Base-by-base conservation (phyloP, 2,797 vertebrate species). In the Typhlichthys subterraneus region DNA sequence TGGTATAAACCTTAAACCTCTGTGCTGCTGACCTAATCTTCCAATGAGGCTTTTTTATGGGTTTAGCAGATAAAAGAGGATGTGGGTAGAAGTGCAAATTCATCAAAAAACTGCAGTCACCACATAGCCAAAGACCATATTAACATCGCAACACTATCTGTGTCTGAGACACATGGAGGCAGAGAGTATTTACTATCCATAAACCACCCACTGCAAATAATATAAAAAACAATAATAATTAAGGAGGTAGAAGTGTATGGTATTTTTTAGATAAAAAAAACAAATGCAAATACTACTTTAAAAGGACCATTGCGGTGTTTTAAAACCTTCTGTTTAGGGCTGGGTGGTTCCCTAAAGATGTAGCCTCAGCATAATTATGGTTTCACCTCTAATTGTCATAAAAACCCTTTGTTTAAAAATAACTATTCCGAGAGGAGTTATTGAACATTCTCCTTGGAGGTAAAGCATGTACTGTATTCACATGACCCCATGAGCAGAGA, bases 51-150 rank as follows among this genome's bases (percentile, higher is more conserved):
- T 79, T 56, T 58, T 71, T 80, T 80, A 79, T 71, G 65, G 66
- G 62, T 67, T 75, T 31, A 70, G 72, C 76, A 77, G 65, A 81
- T 49, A 84, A 77, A 63, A 81, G 49, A 84, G 84, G 84, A 88
- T 85, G 83, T 88, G 83, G 85, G 60, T 59, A 75, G 64, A 70
- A 76, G 59, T 23, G 33, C 33, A 66, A 70, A 59, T 77, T 79
- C 76, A 77, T 79, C 70, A 62, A 61, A 54, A 68, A 77, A 69
- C 42, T 61, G 29, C 63, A 58, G 31, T 23, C 15, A 8, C 1
- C 33, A 48, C 23, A 23, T 9, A 63, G 55, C 49, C 33, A 59
- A 45, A 59, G 19, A 70, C 56, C 11, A 19, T 56, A 14, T 58
- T 23, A 57, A 56, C 45, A 63, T 45, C 45, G 23, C n/a, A 54